Evolutionary conservation across 1,140 invertebrate species (phyloP).

Genomic region (Solen grandis): DNA sequence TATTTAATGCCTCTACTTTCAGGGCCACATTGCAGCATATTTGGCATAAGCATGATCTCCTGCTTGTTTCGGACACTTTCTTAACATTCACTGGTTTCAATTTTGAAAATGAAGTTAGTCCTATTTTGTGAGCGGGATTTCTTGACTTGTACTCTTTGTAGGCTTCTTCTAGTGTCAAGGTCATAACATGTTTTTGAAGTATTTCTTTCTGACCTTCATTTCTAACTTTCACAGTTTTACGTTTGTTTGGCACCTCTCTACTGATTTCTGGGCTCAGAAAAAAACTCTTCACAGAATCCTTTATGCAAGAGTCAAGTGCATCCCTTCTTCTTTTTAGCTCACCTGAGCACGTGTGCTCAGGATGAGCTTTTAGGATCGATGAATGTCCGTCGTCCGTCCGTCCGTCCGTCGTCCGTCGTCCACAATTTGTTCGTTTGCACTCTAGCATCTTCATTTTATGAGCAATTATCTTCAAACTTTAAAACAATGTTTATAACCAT

Average conservation of each 20-base stretch:
- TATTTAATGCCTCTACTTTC: slow-evolving; percentile 53
- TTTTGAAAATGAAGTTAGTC: slow-evolving; percentile 38
- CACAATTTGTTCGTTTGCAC: no score
- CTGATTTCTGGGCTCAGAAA: slow-evolving; percentile 51
- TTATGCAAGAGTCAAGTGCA: slow-evolving; percentile 8
- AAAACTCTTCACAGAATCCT: slow-evolving; percentile 28
- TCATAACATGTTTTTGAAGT: slow-evolving; percentile 56
- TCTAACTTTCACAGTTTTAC: slow-evolving; percentile 46
- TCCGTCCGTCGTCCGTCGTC: no score
- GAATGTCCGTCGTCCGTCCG: no score
- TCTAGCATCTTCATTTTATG: no score
- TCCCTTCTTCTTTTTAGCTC: slow-evolving; percentile 31
- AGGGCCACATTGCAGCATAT: slow-evolving; percentile 56
- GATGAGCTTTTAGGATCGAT: no score
- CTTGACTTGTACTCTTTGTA: slow-evolving; percentile 25
- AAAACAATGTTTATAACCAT: no score
- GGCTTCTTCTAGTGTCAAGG: slow-evolving; percentile 48
- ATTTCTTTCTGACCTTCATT: slow-evolving; percentile 37
- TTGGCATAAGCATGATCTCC: slow-evolving; percentile 53
- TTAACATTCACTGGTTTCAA: slow-evolving; percentile 54
- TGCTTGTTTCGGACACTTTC: slow-evolving; percentile 50
- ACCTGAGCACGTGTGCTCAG: no score
- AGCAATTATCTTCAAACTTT: no score
- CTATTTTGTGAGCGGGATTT: slow-evolving; percentile 44
- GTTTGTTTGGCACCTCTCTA: slow-evolving; percentile 54